Evolutionary conservation across 2,113 vertebrate genomes (phyloP), one percentile per base, ranked within the genome.

Genomic region (Psophia crepitans): DNA sequence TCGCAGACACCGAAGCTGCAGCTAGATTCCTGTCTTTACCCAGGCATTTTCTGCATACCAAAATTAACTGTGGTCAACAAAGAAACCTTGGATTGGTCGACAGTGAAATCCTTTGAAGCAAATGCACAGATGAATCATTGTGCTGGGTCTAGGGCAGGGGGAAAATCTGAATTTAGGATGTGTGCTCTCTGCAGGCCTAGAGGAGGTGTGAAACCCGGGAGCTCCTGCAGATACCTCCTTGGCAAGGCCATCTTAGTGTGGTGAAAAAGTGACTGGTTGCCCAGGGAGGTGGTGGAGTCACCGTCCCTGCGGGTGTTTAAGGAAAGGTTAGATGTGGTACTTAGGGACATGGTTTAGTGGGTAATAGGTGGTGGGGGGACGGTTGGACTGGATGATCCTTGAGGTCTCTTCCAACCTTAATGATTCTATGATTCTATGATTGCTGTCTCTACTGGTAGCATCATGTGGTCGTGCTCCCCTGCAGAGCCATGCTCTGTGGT

Each of bases 1-100:
- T 75, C 13, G 1, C 77, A 90, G 84, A 64, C 69, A 33, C 48
- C 48, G 83, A 33, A 89, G 68, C 35, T 61, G 65, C 89, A 78
- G 39, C 60, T 48, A 70, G 14, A 66, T 87, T 91, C 77, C 66
- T 76, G 74, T 56, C 91, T 79, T 60, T 83, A 76, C 74, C 57
- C 84, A 87, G 63, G 90, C 65, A 94, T 96, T 95, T 95, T 96
- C 87, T 94, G 87, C 94, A 94, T 94, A 85, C 91, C 94, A 90
- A 76, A 93, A 80, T 93, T 60, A 73, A 79, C 87, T 94, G 96
- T 60, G 74, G 87, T 94, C 87, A 79, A 69, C 35, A 68, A 68
- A 76, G 89, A 83, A 87, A 76, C 61, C 49, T 41, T 37, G 78
- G 93, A 91, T 76, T 82, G 78, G 78, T 69, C 0, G 7, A 54